Conservation (phyloP, 2,888 invertebrate genomes). For the Rhagonycha lutea region DNA sequence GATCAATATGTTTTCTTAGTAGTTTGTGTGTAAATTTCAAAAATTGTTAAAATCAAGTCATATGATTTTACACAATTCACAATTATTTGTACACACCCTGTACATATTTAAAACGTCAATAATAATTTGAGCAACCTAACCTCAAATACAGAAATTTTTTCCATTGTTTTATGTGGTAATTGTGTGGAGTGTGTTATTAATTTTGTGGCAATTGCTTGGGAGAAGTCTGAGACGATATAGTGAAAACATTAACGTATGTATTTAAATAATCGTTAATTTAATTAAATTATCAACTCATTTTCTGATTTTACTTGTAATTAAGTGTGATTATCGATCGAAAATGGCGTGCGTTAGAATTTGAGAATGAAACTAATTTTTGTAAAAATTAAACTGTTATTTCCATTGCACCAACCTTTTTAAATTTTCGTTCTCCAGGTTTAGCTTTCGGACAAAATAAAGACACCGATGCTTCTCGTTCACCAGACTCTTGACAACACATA, state of each 20-base stretch:
- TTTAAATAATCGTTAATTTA: not conserved
- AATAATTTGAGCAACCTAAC: not conserved
- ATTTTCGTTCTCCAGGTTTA: constrained; percentile 81
- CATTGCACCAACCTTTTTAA: constrained; percentile 69
- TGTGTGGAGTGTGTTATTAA: not conserved
- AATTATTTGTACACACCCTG: not conserved
- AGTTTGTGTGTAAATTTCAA: too few species aligned
- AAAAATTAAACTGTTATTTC: not conserved
- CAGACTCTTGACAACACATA: constrained; percentile 94
- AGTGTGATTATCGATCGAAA: not conserved
- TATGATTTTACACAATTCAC: too few species aligned
- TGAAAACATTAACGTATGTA: not conserved
- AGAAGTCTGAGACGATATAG: not conserved
- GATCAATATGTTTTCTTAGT: not conserved
- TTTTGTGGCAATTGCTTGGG: not conserved
- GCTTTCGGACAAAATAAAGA: constrained; percentile 89
- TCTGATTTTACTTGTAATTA: not conserved
- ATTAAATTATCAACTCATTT: not conserved
- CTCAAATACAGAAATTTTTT: not conserved
- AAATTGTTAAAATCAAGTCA: too few species aligned
- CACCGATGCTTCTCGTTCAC: constrained; percentile 87
- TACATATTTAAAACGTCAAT: not conserved
- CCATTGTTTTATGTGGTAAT: not conserved
- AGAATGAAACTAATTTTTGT: not conserved
- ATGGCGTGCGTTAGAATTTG: not conserved